Base-by-base conservation (phyloP, 2,888 invertebrate genomes). In the Drymonia ruficornis region DNA sequence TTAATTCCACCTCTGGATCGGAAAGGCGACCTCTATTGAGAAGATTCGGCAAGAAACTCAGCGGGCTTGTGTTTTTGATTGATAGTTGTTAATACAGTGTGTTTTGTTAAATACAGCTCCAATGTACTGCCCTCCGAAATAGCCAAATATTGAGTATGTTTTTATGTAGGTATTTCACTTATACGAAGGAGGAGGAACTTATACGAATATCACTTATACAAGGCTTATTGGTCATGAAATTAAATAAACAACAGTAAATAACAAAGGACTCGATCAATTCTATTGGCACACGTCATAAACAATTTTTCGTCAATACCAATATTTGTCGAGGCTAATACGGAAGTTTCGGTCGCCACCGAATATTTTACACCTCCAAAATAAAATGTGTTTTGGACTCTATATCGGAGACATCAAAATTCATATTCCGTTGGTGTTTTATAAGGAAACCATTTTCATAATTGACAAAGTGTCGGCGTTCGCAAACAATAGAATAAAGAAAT, bases 401-500 rank as follows among this genome's bases (percentile, higher is more conserved):
- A 2, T 5, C 5, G 9, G 11, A 0, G 0, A 0, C 0, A 3
- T 40, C 29, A 61, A 44, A 49, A 49, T 52, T 15, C 16, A 48
- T 15, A 48, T 50, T 63, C 16, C 45, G 44, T 36, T 43, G 45
- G 0, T 5, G 4, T 1, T 13, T 11, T 40, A 28, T 19, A 12
- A 60, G 66, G 45, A 65, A 63, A 55, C 57, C 63, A 68, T 67
- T 72, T 53, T 61, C 59, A 52, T 61, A 70, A 65, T 65, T 67
- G 65, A 70, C 67, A 71, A 70, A 73, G 63, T 64, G 61, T 61
- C 59, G 64, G 63, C 68, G 56, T 66, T 56, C 53, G 49, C 71
- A 72, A 67, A 68, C 64, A 68, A 68, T 56, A 47, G 52, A 40
- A 44, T 36, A 46, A 64, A 51, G 61, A 57, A 69, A 67, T 81